phyloP scores from a whole-genome alignment of 2,888 invertebrate genomes.

The Stomorhina lunata region DNA sequence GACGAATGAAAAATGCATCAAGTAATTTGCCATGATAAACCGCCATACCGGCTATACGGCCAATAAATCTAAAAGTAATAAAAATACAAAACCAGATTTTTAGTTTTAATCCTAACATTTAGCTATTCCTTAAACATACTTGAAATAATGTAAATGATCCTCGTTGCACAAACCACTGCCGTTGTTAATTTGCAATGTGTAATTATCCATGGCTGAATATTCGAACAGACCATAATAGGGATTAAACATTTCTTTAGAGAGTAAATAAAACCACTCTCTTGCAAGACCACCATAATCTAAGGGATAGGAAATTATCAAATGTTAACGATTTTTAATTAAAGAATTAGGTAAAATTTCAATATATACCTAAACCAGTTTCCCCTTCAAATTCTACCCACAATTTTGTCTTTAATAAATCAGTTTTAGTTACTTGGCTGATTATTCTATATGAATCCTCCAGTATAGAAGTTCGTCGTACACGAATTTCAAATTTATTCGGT shows the following conservation, averaged over 20 bases:
- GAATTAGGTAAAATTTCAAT: background rate
- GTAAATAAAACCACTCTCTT: slow-evolving; percentile 98
- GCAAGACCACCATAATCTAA: slow-evolving; percentile 97
- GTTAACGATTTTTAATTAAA: background rate
- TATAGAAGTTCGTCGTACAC: slow-evolving; percentile 93
- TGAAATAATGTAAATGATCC: slow-evolving; percentile 98
- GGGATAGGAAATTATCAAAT: background rate
- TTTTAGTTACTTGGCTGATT: slow-evolving; percentile 93
- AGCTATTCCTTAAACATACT: slow-evolving; percentile 78
- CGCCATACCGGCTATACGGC: slow-evolving; percentile 98
- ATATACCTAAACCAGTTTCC: slow-evolving; percentile 90
- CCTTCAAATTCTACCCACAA: slow-evolving; percentile 99
- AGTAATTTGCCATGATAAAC: slow-evolving; percentile 98
- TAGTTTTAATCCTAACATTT: background rate
- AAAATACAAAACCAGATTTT: background rate
- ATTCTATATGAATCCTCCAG: slow-evolving; percentile 98
- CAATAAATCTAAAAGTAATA: slow-evolving; percentile 86
- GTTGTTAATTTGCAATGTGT: slow-evolving; percentile 99
- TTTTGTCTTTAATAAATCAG: slow-evolving; percentile 97
- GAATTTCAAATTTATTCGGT: slow-evolving; percentile 98
- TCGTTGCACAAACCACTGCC: slow-evolving; percentile 98
- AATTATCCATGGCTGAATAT: slow-evolving; percentile 99
- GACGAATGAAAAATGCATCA: slow-evolving; percentile 99
- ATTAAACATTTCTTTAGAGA: slow-evolving; percentile 99
- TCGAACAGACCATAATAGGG: slow-evolving; percentile 99